phyloP scores from a whole-genome alignment of 2,888 invertebrate species.

The Enoplolaimus lenunculus region DNA sequence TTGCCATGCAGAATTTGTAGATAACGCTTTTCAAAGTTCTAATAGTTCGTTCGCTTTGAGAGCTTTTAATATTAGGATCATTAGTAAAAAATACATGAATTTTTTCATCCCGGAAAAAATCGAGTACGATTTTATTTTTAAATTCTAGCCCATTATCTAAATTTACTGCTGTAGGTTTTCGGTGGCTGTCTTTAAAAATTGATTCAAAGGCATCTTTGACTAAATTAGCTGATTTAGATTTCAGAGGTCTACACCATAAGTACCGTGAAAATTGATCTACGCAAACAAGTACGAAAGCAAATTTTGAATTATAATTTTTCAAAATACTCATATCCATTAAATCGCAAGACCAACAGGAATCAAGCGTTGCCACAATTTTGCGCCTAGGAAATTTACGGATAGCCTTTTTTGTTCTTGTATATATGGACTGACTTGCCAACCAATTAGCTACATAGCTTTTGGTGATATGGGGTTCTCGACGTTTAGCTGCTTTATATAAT shows the following conservation, averaged over 20 bases:
- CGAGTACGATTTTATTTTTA: too few relatives aligned
- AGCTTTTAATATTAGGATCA: slow-evolving; percentile 1
- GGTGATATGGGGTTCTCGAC: not conserved
- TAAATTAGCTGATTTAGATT: too few relatives aligned
- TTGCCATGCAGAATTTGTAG: not conserved
- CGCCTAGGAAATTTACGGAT: too few relatives aligned
- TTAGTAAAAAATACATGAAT: not conserved
- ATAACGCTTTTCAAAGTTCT: not conserved
- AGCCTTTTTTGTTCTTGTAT: too few relatives aligned
- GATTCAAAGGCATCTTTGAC: not conserved
- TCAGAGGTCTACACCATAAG: not conserved
- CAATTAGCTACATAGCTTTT: not conserved
- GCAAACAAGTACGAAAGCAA: not conserved
- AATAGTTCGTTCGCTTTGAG: not conserved
- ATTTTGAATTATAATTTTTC: not conserved
- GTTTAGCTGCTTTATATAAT: slow-evolving; percentile 2
- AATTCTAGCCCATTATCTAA: too few relatives aligned
- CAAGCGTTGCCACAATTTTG: too few relatives aligned
- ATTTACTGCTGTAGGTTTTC: not conserved
- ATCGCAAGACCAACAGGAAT: too few relatives aligned
- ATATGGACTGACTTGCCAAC: too few relatives aligned
- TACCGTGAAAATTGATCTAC: slow-evolving; percentile 11
- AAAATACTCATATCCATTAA: not conserved
- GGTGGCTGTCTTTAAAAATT: not conserved
- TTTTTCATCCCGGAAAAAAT: too few relatives aligned